These are phyloP conservation scores for Poliocrania exsul DNA, from an alignment of 2,797 vertebrate genomes.

Conservation along the genomic window DNA sequence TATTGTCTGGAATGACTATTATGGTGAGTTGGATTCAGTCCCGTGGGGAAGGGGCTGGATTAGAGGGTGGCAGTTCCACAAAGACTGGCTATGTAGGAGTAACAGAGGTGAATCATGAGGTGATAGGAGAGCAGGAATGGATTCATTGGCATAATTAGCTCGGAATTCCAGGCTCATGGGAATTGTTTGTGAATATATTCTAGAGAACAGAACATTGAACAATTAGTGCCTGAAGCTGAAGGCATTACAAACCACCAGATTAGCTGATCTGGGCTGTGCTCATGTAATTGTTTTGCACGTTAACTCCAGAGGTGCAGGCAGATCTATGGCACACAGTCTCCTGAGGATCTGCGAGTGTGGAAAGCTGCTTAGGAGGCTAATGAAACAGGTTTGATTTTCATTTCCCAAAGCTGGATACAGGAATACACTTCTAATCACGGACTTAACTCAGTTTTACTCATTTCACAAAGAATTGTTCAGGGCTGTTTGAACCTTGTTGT, in stretches of 20 bases:
- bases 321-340: neutral
- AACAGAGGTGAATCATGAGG: neutral
- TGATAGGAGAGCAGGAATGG: neutral
- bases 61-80: neutral
- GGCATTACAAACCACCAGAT: neutral
- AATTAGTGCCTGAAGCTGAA: conserved; percentile 1
- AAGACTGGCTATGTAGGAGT: neutral
- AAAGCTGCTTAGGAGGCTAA: conserved; percentile 15
- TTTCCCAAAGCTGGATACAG: neutral
- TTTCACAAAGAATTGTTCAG: neutral
- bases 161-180: neutral
- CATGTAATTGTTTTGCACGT: neutral
- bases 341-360: neutral
- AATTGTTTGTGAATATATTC: conserved; percentile 4
- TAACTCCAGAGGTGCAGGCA: neutral
- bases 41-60: neutral
- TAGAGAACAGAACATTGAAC: neutral
- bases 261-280: neutral
- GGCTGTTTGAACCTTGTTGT: neutral
- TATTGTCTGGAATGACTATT: neutral
- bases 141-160: neutral
- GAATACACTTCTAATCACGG: neutral
- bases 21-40: neutral
- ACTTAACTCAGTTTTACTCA: neutral
- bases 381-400: neutral